Conservation (phyloP, 2,113 vertebrate species). For the Nannobrachium achirus region DNA sequence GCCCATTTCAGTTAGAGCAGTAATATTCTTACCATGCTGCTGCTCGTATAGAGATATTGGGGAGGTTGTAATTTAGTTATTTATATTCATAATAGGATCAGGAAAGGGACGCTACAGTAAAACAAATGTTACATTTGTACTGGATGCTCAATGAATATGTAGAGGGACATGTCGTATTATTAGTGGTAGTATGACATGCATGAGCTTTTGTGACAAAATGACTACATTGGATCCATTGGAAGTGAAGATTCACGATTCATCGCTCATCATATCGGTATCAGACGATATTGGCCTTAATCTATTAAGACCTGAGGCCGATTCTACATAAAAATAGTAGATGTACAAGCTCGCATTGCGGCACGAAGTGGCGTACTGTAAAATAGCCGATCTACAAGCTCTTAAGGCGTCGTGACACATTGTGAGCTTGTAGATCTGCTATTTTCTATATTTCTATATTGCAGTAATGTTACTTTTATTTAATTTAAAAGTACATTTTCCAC, state of each 20-base stretch:
- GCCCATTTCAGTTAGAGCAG: constrained; percentile 43
- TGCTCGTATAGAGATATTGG: constrained; percentile 43
- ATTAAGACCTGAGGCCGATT: too few relatives aligned
- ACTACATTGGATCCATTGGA: background rate
- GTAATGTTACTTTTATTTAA: too few relatives aligned
- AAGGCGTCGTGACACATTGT: too few relatives aligned
- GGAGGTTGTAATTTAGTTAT: background rate
- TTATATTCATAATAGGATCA: constrained; percentile 21
- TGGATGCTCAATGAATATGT: background rate
- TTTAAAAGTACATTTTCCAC: too few relatives aligned
- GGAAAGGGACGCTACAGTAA: background rate
- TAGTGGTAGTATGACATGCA: background rate
- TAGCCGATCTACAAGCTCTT: too few relatives aligned
- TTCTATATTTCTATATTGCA: too few relatives aligned
- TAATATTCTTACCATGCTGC: constrained; percentile 37
- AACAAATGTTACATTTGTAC: background rate
- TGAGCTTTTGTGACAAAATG: background rate
- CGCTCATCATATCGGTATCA: too few relatives aligned
- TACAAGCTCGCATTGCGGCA: too few relatives aligned
- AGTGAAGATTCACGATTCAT: background rate
- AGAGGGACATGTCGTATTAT: background rate
- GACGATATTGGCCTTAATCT: too few relatives aligned
- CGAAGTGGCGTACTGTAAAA: too few relatives aligned
- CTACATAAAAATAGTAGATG: too few relatives aligned
- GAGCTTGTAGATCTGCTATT: too few relatives aligned